These are phyloP conservation scores for Apaloderma vittatum DNA, from an alignment of 2,113 vertebrate genomes.

Conservation along the genomic window DNA sequence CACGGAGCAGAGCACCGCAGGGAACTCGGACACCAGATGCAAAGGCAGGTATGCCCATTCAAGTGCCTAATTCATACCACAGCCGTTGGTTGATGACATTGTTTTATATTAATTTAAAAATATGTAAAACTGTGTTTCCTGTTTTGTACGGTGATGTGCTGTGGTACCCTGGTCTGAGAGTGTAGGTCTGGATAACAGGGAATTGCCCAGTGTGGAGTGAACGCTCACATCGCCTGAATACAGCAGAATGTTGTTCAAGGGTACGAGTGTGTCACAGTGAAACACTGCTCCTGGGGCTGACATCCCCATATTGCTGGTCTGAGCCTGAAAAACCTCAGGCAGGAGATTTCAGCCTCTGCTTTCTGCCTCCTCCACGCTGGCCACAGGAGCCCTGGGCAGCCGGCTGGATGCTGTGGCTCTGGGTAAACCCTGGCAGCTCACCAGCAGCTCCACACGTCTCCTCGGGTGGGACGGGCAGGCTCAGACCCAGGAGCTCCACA, in stretches of 20 bases:
- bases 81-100: not conserved
- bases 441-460: accelerated
- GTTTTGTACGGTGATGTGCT: not conserved
- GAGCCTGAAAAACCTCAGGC: not conserved
- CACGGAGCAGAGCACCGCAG: accelerated
- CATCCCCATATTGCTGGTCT: not conserved
- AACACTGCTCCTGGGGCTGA: not conserved
- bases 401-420: not conserved
- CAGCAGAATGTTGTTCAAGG: not conserved
- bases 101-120: not conserved
- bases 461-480: not conserved
- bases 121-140: not conserved
- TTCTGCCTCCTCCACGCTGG: accelerated
- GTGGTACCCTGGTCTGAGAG: not conserved
- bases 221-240: not conserved
- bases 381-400: not conserved
- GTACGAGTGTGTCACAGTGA: not conserved
- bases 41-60: not conserved
- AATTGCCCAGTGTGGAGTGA: not conserved
- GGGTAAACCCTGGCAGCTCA: not conserved
- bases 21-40: not conserved
- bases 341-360: not conserved
- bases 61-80: not conserved
- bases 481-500: not conserved
- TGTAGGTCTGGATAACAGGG: not conserved